Conservation (phyloP, 2,113 vertebrate species). For the Notiomystis cincta region DNA sequence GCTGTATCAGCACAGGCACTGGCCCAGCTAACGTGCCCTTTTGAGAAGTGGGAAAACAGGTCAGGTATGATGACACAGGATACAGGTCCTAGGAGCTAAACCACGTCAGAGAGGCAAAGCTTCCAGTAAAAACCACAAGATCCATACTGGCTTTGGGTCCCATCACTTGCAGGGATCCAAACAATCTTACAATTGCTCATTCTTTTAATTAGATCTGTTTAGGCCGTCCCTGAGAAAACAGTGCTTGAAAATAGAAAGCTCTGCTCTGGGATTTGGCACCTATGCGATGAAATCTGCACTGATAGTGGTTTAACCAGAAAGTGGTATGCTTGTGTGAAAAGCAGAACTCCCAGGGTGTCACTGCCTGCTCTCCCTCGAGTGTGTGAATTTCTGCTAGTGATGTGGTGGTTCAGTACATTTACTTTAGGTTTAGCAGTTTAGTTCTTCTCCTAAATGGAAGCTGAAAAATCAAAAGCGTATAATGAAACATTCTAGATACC, state of each 20-base stretch:
- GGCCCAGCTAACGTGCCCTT: background rate
- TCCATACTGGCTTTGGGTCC: background rate
- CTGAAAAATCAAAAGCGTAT: background rate
- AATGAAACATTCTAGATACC: background rate
- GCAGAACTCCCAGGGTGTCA: background rate
- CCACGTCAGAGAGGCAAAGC: background rate
- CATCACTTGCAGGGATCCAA: background rate
- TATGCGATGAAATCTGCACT: background rate
- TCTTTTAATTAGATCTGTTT: background rate
- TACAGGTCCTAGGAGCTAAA: background rate
- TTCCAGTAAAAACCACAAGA: background rate
- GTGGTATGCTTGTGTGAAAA: background rate
- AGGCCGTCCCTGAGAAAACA: background rate
- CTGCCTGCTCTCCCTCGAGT: background rate
- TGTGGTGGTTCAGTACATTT: background rate
- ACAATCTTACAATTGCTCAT: background rate
- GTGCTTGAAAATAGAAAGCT: background rate
- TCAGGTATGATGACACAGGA: background rate
- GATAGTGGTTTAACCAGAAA: background rate
- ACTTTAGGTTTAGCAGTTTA: background rate
- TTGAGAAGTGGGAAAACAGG: background rate
- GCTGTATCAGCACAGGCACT: fast-evolving
- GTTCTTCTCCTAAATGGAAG: background rate
- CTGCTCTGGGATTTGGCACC: background rate
- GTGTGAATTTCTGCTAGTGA: background rate